Percentiles rank a stretch among this genome's conserved stretches.
Evolutionary conservation across 2,113 vertebrate species (phyloP).

Genomic region (Coracopsis vasa): DNA sequence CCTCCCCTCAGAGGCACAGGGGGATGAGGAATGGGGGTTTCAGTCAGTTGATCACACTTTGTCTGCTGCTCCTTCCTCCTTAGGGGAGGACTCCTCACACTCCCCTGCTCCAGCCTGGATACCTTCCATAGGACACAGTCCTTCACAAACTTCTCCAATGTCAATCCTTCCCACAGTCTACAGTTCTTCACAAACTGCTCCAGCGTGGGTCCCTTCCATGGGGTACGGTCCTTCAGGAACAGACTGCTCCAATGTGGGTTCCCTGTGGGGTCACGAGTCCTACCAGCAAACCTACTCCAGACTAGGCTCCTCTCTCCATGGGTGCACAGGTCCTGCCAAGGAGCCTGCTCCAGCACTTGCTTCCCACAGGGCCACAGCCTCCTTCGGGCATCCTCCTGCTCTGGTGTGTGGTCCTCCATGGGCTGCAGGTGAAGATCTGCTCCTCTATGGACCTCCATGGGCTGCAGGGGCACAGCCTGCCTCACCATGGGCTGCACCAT

Average conservation of each 20-base stretch:
- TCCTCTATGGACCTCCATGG: too few relatives aligned
- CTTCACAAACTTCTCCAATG: background rate
- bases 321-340: background rate
- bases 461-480: too few relatives aligned
- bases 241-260: background rate
- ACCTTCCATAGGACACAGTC: background rate
- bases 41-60: background rate
- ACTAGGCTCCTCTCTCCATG: background rate
- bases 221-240: background rate
- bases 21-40: background rate
- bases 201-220: background rate
- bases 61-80: background rate
- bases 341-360: background rate
- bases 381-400: background rate
- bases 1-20: background rate
- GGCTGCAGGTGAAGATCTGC: too few relatives aligned
- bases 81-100: background rate
- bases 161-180: background rate
- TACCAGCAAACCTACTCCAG: background rate
- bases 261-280: background rate
- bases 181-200: background rate
- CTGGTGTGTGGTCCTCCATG: too few relatives aligned
- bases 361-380: background rate
- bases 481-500: too few relatives aligned
- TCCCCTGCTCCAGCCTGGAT: background rate